Evolutionary conservation across 1,140 invertebrate genomes (phyloP).

Genomic region (Tribolium castaneum): DNA sequence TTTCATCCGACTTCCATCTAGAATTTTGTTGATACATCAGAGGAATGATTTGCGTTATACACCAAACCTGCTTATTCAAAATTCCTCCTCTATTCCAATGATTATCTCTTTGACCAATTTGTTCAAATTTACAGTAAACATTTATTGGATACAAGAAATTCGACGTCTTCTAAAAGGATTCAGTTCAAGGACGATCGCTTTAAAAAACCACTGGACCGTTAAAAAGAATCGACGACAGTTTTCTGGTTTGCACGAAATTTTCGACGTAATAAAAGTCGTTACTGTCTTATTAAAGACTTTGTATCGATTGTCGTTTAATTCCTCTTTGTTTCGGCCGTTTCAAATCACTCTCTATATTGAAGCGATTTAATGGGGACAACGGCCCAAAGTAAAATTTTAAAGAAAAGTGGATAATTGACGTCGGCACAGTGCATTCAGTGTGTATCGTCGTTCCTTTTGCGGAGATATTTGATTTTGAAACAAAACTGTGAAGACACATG

Average conservation of each 20-base stretch:
- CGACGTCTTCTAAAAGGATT: neutral
- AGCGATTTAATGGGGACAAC: too few species aligned
- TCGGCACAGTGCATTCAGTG: neutral
- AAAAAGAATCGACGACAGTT: conserved; percentile 3
- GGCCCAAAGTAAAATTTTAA: too few species aligned
- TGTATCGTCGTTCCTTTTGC: neutral
- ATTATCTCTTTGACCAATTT: conserved; percentile 29
- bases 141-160: conserved; percentile 15
- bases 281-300: neutral
- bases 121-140: conserved; percentile 21
- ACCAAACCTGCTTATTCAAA: conserved; percentile 13
- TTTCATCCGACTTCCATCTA: neutral
- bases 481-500: neutral
- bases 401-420: too few species aligned
- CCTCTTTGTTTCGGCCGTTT: too few species aligned
- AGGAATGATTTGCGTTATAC: neutral
- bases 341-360: too few species aligned
- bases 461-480: neutral
- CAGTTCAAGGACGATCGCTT: neutral
- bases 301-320: too few species aligned
- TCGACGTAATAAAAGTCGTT: neutral
- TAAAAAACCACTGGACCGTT: neutral
- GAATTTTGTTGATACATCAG: neutral
- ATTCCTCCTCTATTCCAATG: neutral
- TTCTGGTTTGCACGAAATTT: neutral